Percentiles rank a stretch among this genome's conserved stretches.
Conservation (phyloP, 2,888 invertebrate species). For the Phyllotreta striolata region DNA sequence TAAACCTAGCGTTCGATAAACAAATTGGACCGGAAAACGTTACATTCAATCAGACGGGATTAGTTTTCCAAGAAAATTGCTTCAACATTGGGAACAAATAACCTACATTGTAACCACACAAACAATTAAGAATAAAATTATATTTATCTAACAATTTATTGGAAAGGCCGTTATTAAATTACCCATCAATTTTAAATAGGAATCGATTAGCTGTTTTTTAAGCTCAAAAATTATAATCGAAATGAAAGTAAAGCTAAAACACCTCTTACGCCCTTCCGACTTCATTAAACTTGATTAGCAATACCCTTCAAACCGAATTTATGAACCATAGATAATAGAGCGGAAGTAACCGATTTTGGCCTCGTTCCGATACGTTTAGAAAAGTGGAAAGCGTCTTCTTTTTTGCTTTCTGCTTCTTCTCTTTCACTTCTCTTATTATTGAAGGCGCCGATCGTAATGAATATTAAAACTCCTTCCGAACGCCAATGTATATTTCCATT, state of each 20-base stretch:
- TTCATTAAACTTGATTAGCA: conserved; percentile 36
- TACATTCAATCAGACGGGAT: too few relatives aligned
- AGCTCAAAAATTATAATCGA: conserved; percentile 6
- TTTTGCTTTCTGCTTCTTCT: conserved; percentile 7
- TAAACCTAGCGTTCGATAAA: conserved; percentile 13
- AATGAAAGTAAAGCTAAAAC: conserved; percentile 23
- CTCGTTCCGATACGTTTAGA: conserved; percentile 30
- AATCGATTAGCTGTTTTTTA: conserved; percentile 19
- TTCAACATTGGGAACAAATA: too few relatives aligned
- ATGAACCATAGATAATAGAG: conserved; percentile 39
- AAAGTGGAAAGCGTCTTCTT: conserved; percentile 31
- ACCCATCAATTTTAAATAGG: conserved; percentile 11
- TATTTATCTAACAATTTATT: too few relatives aligned
- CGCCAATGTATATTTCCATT: too few relatives aligned
- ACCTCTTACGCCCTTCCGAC: conserved; percentile 25
- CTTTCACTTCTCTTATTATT: conserved; percentile 36
- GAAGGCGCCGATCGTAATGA: conserved; percentile 43
- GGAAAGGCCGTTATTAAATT: background rate
- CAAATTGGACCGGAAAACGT: conserved; percentile 14
- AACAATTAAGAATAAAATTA: too few relatives aligned
- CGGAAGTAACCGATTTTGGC: conserved; percentile 32
- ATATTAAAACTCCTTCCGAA: conserved; percentile 39
- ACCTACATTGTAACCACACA: too few relatives aligned
- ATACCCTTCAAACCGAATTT: conserved; percentile 37
- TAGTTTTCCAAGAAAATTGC: too few relatives aligned